Conservation (phyloP, 2,797 vertebrate species). For the Liasis olivaceus region DNA sequence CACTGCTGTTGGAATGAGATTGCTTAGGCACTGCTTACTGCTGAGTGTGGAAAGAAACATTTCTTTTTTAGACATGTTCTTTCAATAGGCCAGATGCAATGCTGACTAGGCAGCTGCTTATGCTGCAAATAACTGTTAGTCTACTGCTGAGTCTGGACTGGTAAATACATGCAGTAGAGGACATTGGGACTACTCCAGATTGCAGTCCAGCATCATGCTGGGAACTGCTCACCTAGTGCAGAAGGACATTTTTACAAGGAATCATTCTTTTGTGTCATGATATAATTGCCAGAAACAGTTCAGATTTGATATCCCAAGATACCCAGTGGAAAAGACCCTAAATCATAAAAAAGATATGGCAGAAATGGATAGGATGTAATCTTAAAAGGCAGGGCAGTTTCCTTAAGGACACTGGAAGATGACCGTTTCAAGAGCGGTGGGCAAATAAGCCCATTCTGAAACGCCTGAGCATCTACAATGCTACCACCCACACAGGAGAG, state of each 20-base stretch:
- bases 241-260: neutral
- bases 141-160: neutral
- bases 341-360: neutral
- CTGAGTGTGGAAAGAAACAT: neutral
- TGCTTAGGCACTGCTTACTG: neutral
- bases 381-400: neutral
- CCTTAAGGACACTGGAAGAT: neutral
- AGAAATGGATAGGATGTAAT: neutral
- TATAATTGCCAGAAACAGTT: neutral
- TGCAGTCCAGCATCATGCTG: neutral
- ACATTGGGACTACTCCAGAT: neutral
- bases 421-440: neutral
- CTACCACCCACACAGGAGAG: constrained; percentile 34
- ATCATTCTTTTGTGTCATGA: neutral
- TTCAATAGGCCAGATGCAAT: neutral
- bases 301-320: neutral
- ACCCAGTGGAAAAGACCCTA: neutral
- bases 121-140: neutral
- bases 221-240: neutral
- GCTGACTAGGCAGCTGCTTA: neutral
- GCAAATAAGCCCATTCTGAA: constrained; percentile 12
- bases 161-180: neutral
- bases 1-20: neutral
- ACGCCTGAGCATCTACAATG: neutral
- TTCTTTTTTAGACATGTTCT: neutral